A percentile compares a stretch with the other conserved stretches of the same genome.
These are phyloP conservation scores for Nipponacmea schrenckii DNA, from an alignment of 2,888 invertebrate genomes.

Conservation along the genomic window DNA sequence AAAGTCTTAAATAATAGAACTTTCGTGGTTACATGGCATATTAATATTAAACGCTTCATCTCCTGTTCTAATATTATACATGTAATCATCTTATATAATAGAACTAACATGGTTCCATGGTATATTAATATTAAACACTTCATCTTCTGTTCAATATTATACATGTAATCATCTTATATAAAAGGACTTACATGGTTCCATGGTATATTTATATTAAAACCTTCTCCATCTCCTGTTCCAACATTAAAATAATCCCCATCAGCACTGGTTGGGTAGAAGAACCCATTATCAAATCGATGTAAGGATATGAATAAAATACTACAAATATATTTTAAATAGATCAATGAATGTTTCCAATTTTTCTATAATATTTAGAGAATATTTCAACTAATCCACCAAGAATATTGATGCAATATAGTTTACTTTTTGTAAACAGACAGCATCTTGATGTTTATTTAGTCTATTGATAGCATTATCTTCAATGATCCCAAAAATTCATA, in stretches of 20 bases:
- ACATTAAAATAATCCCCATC: conserved; percentile 73
- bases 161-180: background rate
- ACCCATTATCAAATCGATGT: conserved; percentile 89
- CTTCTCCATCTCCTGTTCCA: conserved; percentile 73
- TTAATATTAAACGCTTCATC: background rate
- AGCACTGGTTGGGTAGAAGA: conserved; percentile 84
- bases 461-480: background rate
- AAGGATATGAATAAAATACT: conserved; percentile 87
- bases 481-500: background rate
- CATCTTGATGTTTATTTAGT: background rate
- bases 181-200: conserved; percentile 41
- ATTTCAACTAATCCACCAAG: too few relatives aligned
- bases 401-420: background rate
- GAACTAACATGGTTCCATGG: background rate
- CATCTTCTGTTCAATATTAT: background rate
- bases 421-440: background rate
- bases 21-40: background rate
- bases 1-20: background rate
- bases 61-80: background rate
- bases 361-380: too few relatives aligned
- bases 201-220: conserved; percentile 90
- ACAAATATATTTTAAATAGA: conserved; percentile 22
- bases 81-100: too few relatives aligned
- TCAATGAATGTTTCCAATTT: too few relatives aligned
- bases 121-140: background rate